A percentile compares a stretch with the other conserved stretches of the same genome.
Evolutionary conservation across 2,888 invertebrate genomes (phyloP).

Genomic region (Dichetophora obliterata): DNA sequence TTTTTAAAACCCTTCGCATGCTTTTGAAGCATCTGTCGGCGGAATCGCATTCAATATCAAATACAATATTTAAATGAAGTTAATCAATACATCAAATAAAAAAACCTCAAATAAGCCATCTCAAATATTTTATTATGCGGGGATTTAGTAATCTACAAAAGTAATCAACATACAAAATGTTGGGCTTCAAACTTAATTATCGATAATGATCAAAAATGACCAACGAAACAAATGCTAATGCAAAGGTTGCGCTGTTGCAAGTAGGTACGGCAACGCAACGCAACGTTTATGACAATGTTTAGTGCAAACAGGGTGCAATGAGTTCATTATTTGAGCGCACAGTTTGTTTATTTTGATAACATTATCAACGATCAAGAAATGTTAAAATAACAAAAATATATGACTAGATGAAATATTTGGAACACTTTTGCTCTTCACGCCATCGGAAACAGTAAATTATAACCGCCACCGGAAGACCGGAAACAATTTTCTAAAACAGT

Average conservation of each 20-base stretch:
- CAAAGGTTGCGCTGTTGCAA: neutral
- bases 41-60: too few species aligned
- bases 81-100: too few species aligned
- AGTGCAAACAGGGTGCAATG: constrained; percentile 50
- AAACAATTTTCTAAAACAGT: constrained; percentile 60
- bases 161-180: neutral
- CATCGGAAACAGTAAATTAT: constrained; percentile 35
- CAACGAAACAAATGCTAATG: constrained; percentile 46
- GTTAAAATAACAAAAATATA: constrained; percentile 5
- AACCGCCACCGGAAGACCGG: constrained; percentile 60
- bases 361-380: constrained; percentile 22
- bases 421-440: constrained; percentile 10
- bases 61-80: too few species aligned
- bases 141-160: neutral
- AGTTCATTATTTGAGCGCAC: neutral
- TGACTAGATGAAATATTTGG: neutral
- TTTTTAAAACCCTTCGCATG: too few species aligned
- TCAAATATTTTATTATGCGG: neutral
- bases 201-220: constrained; percentile 59
- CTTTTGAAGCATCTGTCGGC: too few species aligned
- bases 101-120: neutral
- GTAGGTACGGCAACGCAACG: neutral
- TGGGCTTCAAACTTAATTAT: constrained; percentile 58
- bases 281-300: constrained; percentile 23
- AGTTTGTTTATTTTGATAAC: constrained; percentile 32